Conservation (phyloP, 2,797 vertebrate genomes). For the Clarias pachynema region DNA sequence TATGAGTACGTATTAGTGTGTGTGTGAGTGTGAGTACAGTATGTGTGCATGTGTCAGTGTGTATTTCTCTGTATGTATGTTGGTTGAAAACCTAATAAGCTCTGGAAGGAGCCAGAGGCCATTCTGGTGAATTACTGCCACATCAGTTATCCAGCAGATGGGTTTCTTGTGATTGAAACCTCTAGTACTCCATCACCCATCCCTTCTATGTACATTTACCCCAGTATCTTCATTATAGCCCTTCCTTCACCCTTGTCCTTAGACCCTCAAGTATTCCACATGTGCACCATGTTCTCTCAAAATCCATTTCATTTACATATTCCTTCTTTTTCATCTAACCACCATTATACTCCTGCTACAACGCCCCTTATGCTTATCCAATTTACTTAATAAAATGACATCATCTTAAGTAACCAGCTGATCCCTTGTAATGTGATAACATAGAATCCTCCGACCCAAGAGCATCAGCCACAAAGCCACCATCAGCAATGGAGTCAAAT, state of each 20-base stretch:
- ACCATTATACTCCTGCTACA: neutral
- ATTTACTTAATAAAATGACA: constrained; percentile 42
- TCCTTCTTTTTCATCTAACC: neutral
- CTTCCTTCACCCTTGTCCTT: neutral
- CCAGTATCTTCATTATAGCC: constrained; percentile 25
- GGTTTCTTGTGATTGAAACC: neutral
- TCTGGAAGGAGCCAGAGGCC: constrained; percentile 50
- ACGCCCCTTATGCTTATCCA: neutral
- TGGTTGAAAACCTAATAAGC: constrained; percentile 51
- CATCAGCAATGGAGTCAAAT: neutral
- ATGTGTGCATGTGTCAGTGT: constrained; percentile 26
- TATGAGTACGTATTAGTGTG: constrained; percentile 42
- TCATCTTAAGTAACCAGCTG: constrained; percentile 56
- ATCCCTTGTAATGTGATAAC: constrained; percentile 53
- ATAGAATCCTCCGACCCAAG: constrained; percentile 27
- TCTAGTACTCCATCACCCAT: no score
- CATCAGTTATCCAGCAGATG: constrained; percentile 57
- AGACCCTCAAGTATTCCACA: neutral
- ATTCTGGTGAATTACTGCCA: constrained; percentile 60
- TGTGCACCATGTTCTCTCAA: neutral
- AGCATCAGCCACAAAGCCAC: constrained; percentile 25
- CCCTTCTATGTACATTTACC: constrained; percentile 50
- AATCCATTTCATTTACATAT: neutral
- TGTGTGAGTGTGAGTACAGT: constrained; percentile 18
- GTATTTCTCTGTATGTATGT: constrained; percentile 44